Conservation (phyloP, 2,797 vertebrate genomes). For the Tragelaphus eurycerus region DNA sequence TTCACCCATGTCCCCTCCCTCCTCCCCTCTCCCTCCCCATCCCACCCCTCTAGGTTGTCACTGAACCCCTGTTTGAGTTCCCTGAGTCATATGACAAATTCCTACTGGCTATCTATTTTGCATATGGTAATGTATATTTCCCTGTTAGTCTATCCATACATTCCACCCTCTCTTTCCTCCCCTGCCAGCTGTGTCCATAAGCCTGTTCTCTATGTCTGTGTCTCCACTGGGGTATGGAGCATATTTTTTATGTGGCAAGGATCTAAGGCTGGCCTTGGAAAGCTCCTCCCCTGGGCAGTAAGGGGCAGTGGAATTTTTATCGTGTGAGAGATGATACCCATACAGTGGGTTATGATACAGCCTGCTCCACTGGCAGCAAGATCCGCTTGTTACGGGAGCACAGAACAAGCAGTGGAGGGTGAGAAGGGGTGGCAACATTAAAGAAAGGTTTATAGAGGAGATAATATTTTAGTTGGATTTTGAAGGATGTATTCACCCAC, state of each 20-base stretch:
- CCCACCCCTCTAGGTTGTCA: neutral
- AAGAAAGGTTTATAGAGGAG: neutral
- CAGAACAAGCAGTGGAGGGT: neutral
- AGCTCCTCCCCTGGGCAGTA: neutral
- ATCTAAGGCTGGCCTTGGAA: neutral
- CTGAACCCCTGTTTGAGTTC: neutral
- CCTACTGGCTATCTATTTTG: neutral
- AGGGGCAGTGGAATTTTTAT: neutral
- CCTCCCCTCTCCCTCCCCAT: neutral
- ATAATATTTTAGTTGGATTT: neutral
- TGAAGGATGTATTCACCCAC: neutral
- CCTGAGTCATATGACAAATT: neutral
- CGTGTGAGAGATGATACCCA: fast-evolving
- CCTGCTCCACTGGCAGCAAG: neutral
- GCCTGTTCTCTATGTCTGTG: neutral
- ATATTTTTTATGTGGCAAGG: neutral
- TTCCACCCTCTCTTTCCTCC: neutral
- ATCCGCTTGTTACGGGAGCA: neutral
- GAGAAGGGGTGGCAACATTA: fast-evolving
- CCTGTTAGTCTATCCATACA: neutral
- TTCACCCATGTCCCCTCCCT: neutral
- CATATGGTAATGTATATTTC: neutral
- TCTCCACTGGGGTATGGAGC: neutral
- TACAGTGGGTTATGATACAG: neutral
- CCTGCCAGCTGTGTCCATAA: neutral